Percentiles rank a stretch among this genome's conserved stretches.
These are phyloP conservation scores for Athalia rosae DNA, from an alignment of 2,888 invertebrate species.

Conservation along the genomic window DNA sequence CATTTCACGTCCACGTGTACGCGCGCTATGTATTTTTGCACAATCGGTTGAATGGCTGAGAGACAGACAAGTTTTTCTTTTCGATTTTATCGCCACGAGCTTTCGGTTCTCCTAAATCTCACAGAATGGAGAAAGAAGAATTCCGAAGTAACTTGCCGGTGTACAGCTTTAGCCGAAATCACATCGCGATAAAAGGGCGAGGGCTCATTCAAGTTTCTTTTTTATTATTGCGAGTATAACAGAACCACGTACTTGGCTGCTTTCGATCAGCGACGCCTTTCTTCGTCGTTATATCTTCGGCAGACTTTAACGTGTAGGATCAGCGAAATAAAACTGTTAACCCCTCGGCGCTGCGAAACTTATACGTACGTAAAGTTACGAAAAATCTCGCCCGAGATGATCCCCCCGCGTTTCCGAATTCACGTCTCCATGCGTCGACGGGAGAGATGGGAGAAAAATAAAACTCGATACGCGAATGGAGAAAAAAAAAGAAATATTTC, in stretches of 20 bases:
- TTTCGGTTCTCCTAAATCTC: too few relatives aligned
- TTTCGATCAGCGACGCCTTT: slow-evolving; percentile 11
- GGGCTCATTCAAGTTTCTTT: slow-evolving; percentile 4
- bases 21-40: too few relatives aligned
- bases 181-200: neutral
- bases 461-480: too few relatives aligned
- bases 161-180: slow-evolving; percentile 2
- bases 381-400: slow-evolving; percentile 2
- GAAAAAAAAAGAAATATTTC: too few relatives aligned
- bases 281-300: neutral
- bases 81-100: too few relatives aligned
- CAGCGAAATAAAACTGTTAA: slow-evolving; percentile 19
- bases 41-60: too few relatives aligned
- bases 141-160: too few relatives aligned
- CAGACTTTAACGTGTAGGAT: neutral
- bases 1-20: too few relatives aligned
- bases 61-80: too few relatives aligned
- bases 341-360: neutral
- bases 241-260: neutral
- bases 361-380: neutral
- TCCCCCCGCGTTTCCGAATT: neutral
- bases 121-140: too few relatives aligned
- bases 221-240: slow-evolving; percentile 10
- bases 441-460: too few relatives aligned
- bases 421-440: too few relatives aligned